phyloP scores from a whole-genome alignment of 1,140 invertebrate genomes.

The Zaprionus tsacasi region DNA sequence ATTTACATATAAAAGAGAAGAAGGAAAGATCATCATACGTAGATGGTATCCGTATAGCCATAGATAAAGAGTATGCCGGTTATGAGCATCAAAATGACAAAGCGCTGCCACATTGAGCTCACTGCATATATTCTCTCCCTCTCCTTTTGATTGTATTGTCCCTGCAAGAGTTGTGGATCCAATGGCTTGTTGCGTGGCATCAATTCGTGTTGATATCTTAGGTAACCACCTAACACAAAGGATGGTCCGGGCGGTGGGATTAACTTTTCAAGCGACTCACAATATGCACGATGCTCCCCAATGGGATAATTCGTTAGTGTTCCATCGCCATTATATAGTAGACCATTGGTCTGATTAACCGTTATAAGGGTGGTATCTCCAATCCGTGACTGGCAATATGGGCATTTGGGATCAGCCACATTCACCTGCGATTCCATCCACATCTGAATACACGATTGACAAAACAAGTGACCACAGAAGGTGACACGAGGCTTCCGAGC shows the following conservation, averaged over 20 bases:
- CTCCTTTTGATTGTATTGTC: neutral
- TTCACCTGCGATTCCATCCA: slow-evolving; percentile 25
- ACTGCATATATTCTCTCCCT: neutral
- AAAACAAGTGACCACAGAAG: slow-evolving; percentile 61
- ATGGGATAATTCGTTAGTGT: neutral
- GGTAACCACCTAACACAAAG: slow-evolving; percentile 18
- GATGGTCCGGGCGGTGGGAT: slow-evolving; percentile 5
- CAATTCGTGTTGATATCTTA: neutral
- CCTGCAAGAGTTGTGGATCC: slow-evolving; percentile 29
- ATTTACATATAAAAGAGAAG: neutral
- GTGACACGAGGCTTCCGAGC: slow-evolving; percentile 35
- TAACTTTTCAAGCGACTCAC: neutral
- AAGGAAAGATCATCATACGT: neutral
- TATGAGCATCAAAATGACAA: slow-evolving; percentile 14
- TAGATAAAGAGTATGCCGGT: slow-evolving; percentile 9
- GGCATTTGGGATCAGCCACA: slow-evolving; percentile 25
- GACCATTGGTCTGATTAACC: neutral
- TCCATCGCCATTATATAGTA: neutral
- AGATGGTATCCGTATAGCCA: neutral
- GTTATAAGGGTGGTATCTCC: slow-evolving; percentile 45
- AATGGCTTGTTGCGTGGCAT: slow-evolving; percentile 41
- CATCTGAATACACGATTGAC: slow-evolving; percentile 35
- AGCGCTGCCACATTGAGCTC: slow-evolving; percentile 9
- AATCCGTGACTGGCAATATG: slow-evolving; percentile 49
- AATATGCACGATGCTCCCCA: slow-evolving; percentile 12